phyloP scores from a whole-genome alignment of 2,113 vertebrate species.

The Chiloscyllium plagiosum region DNA sequence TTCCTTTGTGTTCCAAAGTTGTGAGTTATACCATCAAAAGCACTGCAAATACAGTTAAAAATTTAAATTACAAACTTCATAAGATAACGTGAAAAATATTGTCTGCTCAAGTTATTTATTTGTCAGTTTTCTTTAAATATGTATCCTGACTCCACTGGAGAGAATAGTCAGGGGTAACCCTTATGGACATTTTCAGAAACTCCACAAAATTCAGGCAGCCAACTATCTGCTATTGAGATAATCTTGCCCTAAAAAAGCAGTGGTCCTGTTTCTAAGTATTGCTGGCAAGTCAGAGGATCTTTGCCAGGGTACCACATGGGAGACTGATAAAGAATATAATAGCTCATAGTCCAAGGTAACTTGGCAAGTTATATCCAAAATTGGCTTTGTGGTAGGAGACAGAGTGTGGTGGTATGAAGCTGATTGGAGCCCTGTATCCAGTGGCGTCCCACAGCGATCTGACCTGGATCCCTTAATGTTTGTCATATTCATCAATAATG shows the following conservation, averaged over 20 bases:
- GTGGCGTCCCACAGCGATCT: too few relatives aligned
- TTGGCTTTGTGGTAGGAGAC: too few relatives aligned
- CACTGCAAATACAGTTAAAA: neutral
- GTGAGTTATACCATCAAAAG: neutral
- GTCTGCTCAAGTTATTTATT: neutral
- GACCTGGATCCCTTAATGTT: too few relatives aligned
- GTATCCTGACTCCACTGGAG: neutral
- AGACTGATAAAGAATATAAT: too few relatives aligned
- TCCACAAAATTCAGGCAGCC: neutral
- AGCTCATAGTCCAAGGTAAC: too few relatives aligned
- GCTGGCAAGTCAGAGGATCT: neutral
- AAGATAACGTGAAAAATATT: neutral
- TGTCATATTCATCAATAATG: too few relatives aligned
- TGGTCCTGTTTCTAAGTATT: neutral
- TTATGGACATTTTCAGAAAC: neutral
- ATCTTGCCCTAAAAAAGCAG: neutral
- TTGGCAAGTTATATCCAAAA: too few relatives aligned
- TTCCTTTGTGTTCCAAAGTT: neutral
- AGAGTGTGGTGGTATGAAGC: too few relatives aligned
- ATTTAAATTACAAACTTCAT: neutral
- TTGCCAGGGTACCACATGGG: too few relatives aligned
- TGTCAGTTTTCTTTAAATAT: neutral
- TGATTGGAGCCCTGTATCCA: too few relatives aligned
- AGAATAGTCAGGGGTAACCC: neutral
- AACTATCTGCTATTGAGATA: neutral